Base-by-base conservation (phyloP, 2,113 vertebrate genomes). In the Marmota monax region DNA sequence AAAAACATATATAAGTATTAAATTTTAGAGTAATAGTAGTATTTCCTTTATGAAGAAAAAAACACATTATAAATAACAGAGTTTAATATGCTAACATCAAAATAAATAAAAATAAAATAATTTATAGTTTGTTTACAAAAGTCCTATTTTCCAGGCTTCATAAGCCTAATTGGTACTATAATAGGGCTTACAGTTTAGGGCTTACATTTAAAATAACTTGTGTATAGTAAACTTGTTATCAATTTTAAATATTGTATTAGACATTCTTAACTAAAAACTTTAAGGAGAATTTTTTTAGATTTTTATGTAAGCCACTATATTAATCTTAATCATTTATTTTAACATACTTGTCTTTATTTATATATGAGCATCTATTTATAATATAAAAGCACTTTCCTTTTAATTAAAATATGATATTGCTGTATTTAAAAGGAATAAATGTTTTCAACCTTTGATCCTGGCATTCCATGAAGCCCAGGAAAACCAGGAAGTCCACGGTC, bases 401-500 rank as follows among this genome's bases (percentile, higher is more conserved):
- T 37, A 93, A 96, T 61, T 83, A 83, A 82, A 89, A 89, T n/a
- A 70, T n/a, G 7, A 4, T 7, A 88, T 79, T 73, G 12, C 3
- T 76, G 4, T 87, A 84, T 93, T 87, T 45, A 42, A 73, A 58
- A 79, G 74, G 8, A 80, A 53, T 87, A 73, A n/a, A 96, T 72
- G 96, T 94, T n/a, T 93, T 67, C 42, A 97, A 99, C 99, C 99
- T 99, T 99, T 98, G 99, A 98, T 98, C 99, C 99, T 96, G 98
- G 98, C 96, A 98, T 98, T 87, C 99, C 99, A 96, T 99, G 98
- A 87, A 98, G 95, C 89, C 99, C 99, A 93, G 98, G 98, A 98
- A 99, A 99, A 94, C 99, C 99, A 80, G 99, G 99, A 85, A 99
- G 87, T 83, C 99, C 99, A 88, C 97, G 99, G 65, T 99, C 99